Conservation (phyloP, 2,888 invertebrate species). For the Papilio elwesi region DNA sequence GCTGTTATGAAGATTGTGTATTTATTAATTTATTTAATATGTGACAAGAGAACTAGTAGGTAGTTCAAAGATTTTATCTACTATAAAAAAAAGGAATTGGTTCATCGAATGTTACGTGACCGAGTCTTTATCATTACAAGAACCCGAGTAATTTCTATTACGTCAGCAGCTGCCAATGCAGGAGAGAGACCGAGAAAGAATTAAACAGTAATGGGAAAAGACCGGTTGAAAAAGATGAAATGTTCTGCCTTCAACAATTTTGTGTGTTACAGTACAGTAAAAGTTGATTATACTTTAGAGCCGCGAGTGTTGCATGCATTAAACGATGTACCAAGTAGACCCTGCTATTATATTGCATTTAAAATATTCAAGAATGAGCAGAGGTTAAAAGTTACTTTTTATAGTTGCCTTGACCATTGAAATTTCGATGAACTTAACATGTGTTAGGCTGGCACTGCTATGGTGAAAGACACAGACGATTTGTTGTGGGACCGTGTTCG, state of each 20-base stretch:
- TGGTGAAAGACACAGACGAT: conserved; percentile 4
- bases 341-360: conserved; percentile 7
- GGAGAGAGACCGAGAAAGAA: too few species aligned
- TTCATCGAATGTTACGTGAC: too few species aligned
- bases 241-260: not conserved
- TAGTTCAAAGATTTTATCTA: too few species aligned
- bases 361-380: conserved; percentile 7
- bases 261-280: not conserved
- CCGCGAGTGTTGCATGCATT: not conserved
- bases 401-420: conserved; percentile 11
- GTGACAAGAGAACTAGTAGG: too few species aligned
- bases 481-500: not conserved
- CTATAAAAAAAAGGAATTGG: too few species aligned
- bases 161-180: too few species aligned
- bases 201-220: too few species aligned
- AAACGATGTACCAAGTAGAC: not conserved
- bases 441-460: not conserved
- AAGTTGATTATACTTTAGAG: not conserved
- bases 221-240: too few species aligned
- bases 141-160: too few species aligned
- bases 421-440: conserved; percentile 1
- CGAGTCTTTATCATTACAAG: too few species aligned
- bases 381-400: not conserved
- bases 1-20: not conserved
- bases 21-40: too few species aligned